A percentile compares a stretch with the other conserved stretches of the same genome.
These are phyloP conservation scores for Astreopora myriophthalma DNA, from an alignment of 64 coral and sea anemone genomes.

Conservation along the genomic window DNA sequence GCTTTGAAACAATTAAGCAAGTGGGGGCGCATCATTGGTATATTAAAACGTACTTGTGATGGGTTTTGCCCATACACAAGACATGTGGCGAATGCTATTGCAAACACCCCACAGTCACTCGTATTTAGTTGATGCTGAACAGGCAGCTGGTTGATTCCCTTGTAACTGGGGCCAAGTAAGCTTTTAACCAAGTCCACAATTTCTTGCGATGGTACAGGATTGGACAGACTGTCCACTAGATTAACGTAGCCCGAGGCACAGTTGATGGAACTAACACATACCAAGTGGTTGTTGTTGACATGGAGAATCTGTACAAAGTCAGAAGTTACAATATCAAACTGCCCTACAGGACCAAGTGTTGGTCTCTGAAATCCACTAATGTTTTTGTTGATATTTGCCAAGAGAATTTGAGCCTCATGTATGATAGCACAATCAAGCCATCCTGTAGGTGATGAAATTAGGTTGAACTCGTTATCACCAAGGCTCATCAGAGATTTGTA, in stretches of 20 bases:
- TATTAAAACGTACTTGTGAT: not conserved
- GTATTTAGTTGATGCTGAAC: not conserved
- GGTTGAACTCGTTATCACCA: not conserved
- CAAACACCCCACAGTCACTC: not conserved
- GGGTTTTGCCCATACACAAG: not conserved
- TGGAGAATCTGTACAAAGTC: not conserved
- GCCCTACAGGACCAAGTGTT: not conserved
- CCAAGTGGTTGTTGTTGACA: not conserved
- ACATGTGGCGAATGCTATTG: constrained; percentile 10
- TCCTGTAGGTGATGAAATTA: not conserved
- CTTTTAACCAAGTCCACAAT: not conserved
- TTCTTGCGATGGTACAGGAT: not conserved
- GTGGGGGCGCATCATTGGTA: not conserved
- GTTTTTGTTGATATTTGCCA: not conserved
- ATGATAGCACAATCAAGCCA: constrained; percentile 12
- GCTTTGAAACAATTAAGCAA: not conserved
- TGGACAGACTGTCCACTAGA: not conserved
- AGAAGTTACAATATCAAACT: not conserved
- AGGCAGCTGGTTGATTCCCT: not conserved
- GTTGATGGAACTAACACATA: not conserved
- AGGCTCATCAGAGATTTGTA: not conserved
- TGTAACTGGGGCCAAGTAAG: not conserved
- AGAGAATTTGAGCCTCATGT: not conserved
- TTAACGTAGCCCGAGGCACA: not conserved
- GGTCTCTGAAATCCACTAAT: constrained; percentile 5